A percentile compares a stretch with the other conserved stretches of the same genome.
Conservation (phyloP, 1,140 invertebrate genomes). For the Ptiloglossa arizonensis region DNA sequence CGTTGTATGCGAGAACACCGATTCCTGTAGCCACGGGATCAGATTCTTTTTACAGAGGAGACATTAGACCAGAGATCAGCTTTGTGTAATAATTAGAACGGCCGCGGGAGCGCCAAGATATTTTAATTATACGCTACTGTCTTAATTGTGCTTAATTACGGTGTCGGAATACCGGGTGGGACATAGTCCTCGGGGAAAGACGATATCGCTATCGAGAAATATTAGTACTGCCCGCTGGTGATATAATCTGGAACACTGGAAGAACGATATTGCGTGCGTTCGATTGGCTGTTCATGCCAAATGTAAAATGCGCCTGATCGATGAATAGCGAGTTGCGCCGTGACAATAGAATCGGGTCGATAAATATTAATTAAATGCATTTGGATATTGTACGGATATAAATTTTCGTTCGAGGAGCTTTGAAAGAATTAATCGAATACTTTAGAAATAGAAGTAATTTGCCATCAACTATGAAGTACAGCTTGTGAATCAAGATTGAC, state of each 20-base stretch:
- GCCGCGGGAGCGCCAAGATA: neutral
- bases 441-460: neutral
- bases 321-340: no score
- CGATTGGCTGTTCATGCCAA: no score
- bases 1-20: conserved; percentile 33
- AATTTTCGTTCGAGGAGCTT: no score
- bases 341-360: no score
- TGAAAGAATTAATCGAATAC: neutral
- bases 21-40: conserved; percentile 22
- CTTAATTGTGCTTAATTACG: conserved; percentile 23
- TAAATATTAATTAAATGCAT: no score
- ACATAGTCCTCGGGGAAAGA: neutral
- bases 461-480: no score
- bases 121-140: conserved; percentile 28
- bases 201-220: neutral
- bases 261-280: no score
- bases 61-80: conserved; percentile 24
- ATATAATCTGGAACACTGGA: neutral
- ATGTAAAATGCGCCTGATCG: no score
- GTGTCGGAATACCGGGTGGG: neutral
- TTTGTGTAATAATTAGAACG: conserved; percentile 32
- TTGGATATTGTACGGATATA: no score
- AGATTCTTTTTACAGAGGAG: conserved; percentile 11
- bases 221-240: neutral
- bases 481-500: no score